Evolutionary conservation across 2,888 invertebrate species (phyloP).

Genomic region (Trichogramma dendrolimi): DNA sequence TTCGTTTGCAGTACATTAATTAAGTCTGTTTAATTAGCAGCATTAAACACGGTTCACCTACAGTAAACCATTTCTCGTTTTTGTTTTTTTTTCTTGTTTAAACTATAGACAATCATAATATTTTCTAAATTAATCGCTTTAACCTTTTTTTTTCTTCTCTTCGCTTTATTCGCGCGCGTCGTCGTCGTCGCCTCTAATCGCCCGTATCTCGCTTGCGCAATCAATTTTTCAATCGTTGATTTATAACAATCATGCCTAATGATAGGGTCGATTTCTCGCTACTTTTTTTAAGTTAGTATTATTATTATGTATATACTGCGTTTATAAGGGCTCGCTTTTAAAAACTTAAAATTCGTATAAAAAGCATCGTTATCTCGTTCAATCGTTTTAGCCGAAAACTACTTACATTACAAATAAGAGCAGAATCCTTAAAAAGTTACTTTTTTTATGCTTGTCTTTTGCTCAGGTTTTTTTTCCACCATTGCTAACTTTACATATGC

Average conservation of each 20-base stretch:
- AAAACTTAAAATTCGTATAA: constrained; percentile 51
- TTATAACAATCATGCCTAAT: constrained; percentile 40
- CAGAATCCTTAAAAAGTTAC: constrained; percentile 48
- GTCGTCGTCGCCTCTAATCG: constrained; percentile 25
- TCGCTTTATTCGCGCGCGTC: constrained; percentile 25
- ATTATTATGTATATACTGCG: constrained; percentile 43
- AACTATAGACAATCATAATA: constrained; percentile 50
- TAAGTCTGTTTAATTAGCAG: constrained; percentile 52
- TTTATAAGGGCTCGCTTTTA: constrained; percentile 45
- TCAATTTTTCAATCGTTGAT: constrained; percentile 17
- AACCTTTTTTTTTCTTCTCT: constrained; percentile 27
- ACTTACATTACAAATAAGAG: constrained; percentile 42
- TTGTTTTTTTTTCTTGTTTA: constrained; percentile 35
- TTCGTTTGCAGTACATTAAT: constrained; percentile 52
- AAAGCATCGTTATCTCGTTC: constrained; percentile 49
- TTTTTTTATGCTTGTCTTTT: constrained; percentile 33
- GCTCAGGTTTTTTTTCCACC: constrained; percentile 12
- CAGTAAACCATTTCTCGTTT: constrained; percentile 38
- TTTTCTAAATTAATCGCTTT: constrained; percentile 38
- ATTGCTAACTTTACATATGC: too few relatives aligned
- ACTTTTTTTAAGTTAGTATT: constrained; percentile 24
- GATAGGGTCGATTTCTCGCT: constrained; percentile 33
- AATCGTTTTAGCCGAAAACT: constrained; percentile 44
- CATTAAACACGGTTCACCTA: constrained; percentile 42
- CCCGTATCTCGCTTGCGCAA: constrained; percentile 16